These are phyloP conservation scores for Empis stercorea DNA, from an alignment of 2,888 invertebrate genomes.

Conservation along the genomic window DNA sequence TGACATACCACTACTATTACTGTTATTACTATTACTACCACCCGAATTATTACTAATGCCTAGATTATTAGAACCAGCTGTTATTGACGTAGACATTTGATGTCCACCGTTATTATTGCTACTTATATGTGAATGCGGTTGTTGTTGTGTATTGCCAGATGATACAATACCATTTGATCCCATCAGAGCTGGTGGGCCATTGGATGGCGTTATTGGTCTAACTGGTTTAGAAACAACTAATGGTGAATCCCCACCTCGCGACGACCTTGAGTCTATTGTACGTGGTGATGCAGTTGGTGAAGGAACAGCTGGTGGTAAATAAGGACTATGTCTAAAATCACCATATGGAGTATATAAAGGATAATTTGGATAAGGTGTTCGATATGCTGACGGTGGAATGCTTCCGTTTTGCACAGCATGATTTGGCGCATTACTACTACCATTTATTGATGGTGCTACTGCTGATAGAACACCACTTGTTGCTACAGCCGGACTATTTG, in stretches of 20 bases:
- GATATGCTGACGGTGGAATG: constrained; percentile 30
- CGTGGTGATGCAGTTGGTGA: constrained; percentile 51
- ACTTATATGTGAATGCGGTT: constrained; percentile 10
- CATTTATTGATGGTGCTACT: constrained; percentile 23
- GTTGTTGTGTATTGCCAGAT: constrained; percentile 12
- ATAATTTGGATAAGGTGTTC: constrained; percentile 36
- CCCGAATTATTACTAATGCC: background rate
- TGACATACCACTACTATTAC: background rate
- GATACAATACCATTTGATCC: constrained; percentile 14
- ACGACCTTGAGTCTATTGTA: constrained; percentile 40
- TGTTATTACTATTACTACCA: constrained; percentile 3
- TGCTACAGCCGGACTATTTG: constrained; percentile 36
- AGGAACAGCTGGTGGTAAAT: constrained; percentile 48
- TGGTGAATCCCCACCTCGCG: constrained; percentile 21
- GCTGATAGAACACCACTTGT: constrained; percentile 10
- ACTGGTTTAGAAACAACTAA: constrained; percentile 20
- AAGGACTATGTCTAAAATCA: constrained; percentile 62
- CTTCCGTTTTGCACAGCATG: constrained; percentile 19
- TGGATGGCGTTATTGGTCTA: constrained; percentile 19
- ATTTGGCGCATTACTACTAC: constrained; percentile 21
- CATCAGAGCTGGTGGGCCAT: constrained; percentile 11
- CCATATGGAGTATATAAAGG: constrained; percentile 69
- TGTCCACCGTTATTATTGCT: background rate
- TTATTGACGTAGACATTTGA: background rate
- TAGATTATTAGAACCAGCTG: background rate